These are phyloP conservation scores for Eulemur coronatus DNA, from an alignment of 2,797 vertebrate genomes.

Conservation along the genomic window DNA sequence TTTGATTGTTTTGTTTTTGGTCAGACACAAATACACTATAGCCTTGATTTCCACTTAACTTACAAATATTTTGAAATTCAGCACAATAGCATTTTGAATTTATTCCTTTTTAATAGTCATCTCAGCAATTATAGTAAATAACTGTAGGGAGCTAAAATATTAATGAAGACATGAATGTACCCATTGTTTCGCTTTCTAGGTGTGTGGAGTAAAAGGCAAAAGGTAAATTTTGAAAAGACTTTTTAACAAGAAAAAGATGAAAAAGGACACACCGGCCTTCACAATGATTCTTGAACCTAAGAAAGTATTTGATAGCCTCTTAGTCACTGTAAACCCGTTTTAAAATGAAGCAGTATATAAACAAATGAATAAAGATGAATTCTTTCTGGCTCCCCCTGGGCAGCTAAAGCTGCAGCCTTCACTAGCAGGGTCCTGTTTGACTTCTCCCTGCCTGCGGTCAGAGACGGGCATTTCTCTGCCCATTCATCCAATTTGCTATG, in stretches of 20 bases:
- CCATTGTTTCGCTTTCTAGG: neutral
- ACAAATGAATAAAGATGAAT: neutral
- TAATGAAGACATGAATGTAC: neutral
- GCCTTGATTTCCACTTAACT: neutral
- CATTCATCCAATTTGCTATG: neutral
- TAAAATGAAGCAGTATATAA: neutral
- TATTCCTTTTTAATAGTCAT: neutral
- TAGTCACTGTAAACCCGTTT: neutral
- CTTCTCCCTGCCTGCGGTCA: neutral
- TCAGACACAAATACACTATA: neutral
- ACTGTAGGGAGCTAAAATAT: neutral
- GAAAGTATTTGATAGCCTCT: neutral
- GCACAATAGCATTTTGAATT: neutral
- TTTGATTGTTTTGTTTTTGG: neutral
- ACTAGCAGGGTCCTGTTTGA: neutral
- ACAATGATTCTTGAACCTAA: neutral
- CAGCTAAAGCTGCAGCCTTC: neutral
- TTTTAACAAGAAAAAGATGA: neutral
- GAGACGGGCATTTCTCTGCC: neutral
- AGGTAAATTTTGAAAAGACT: neutral
- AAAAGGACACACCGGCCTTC: neutral
- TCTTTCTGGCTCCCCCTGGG: neutral
- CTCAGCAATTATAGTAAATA: neutral
- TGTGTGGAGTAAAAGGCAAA: neutral
- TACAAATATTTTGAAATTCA: neutral